Percentiles rank a stretch among this genome's conserved stretches.
phyloP scores from a whole-genome alignment of 1,140 invertebrate genomes.

The Cylas formicarius region DNA sequence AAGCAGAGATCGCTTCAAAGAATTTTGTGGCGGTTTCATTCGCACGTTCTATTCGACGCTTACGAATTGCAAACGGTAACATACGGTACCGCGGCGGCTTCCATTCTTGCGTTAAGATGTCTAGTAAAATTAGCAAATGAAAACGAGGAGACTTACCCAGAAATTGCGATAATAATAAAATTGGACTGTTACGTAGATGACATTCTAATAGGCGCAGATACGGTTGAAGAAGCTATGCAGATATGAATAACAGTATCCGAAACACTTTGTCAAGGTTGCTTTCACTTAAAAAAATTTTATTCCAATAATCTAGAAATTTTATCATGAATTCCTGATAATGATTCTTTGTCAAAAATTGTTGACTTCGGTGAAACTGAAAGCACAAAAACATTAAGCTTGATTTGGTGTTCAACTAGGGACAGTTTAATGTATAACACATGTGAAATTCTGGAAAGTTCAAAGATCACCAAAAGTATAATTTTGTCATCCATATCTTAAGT shows the following conservation, averaged over 20 bases:
- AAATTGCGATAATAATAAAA: constrained; percentile 3
- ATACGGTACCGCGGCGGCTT: constrained; percentile 28
- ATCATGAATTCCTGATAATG: not conserved
- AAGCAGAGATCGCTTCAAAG: constrained; percentile 24
- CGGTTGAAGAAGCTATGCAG: no score
- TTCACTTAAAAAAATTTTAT: constrained; percentile 32
- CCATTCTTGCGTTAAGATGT: constrained; percentile 21
- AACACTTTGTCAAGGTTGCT: constrained; percentile 18
- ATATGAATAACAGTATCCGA: constrained; percentile 17
- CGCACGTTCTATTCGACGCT: constrained; percentile 16
- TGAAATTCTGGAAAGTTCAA: not conserved
- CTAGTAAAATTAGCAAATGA: constrained; percentile 8
- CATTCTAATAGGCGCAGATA: constrained; percentile 37
- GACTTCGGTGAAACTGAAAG: constrained; percentile 9
- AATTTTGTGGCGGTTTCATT: constrained; percentile 25
- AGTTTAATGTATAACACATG: constrained; percentile 7
- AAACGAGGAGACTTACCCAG: constrained; percentile 2
- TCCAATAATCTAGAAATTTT: constrained; percentile 18
- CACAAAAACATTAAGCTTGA: constrained; percentile 23
- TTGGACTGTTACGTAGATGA: constrained; percentile 40
- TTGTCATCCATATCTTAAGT: constrained; percentile 25
- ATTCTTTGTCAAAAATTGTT: constrained; percentile 16
- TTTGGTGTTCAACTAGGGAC: constrained; percentile 8
- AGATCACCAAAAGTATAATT: constrained; percentile 10
- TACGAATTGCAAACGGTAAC: constrained; percentile 36